Percentiles rank a stretch among this genome's conserved stretches.
Conservation (phyloP, 2,888 invertebrate genomes). For the Heteromurus nitidus region DNA sequence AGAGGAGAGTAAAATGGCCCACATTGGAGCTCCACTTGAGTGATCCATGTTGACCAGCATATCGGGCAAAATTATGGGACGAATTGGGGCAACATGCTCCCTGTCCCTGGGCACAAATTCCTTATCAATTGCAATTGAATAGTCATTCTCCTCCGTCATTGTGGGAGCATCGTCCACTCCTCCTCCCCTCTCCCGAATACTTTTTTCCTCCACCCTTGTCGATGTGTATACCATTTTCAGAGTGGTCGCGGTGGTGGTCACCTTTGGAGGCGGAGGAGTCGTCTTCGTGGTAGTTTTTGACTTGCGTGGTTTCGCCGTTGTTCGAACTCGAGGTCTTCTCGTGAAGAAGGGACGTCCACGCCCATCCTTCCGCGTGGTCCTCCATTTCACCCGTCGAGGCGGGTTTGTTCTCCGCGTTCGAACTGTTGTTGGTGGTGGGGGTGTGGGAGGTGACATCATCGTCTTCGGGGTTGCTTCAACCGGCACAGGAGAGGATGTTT, state of each 20-base stretch:
- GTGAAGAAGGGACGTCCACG: constrained; percentile 8
- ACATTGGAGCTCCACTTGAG: neutral
- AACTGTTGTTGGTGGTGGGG: neutral
- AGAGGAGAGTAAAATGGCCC: constrained; percentile 8
- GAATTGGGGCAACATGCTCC: constrained; percentile 52
- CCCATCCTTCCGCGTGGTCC: too few relatives aligned
- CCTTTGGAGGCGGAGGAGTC: too few relatives aligned
- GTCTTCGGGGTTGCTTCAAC: neutral
- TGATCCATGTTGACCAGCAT: constrained; percentile 19
- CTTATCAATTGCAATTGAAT: constrained; percentile 39
- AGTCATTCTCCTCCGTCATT: constrained; percentile 9
- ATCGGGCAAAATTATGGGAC: constrained; percentile 51
- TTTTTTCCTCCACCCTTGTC: too few relatives aligned
- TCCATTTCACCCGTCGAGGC: too few relatives aligned
- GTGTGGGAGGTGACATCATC: neutral
- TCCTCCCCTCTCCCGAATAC: neutral
- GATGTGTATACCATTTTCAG: too few relatives aligned
- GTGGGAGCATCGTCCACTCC: neutral
- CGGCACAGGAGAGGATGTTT: too few relatives aligned
- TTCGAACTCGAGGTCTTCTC: constrained; percentile 3
- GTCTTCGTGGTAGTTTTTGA: constrained; percentile 24
- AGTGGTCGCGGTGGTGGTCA: neutral
- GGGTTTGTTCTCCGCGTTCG: too few relatives aligned
- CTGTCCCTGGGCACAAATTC: neutral
- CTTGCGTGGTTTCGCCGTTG: neutral